Evolutionary conservation across 2,113 vertebrate species (phyloP), one percentile per base, ranked within the genome.

Genomic region (Xenopus laevis): DNA sequence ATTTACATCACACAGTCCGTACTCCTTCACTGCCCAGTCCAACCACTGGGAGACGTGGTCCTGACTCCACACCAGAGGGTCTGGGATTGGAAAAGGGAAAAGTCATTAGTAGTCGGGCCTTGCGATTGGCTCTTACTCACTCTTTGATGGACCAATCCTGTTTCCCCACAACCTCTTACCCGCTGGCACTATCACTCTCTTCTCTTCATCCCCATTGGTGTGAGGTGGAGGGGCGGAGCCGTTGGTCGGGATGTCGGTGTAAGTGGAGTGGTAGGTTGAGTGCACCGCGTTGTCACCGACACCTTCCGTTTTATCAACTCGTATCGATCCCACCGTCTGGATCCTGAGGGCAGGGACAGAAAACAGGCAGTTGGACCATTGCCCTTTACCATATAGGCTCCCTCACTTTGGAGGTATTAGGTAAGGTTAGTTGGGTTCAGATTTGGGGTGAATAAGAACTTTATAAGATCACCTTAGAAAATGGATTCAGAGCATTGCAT

Each of bases 21-120:
- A 93, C 80, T 93, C 92, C 77, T 93, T 93, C 69, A 93, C 92
- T n/a, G 93, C 93, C 93, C 93, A 94, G 80, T 93, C 92, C 80
- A 94, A 77, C 93, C 93, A 94, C 84, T 93, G 93, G 9, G 89
- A 79, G 58, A 94, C 93, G 0, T 94, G 92, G 63, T 93, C 92
- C 75, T 92, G 91, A 0, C 88, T 92, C 93, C 93, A 94, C 4
- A 91, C 90, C 80, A 92, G 84, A 0, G 91, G 91, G 65, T 91
- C 92, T 93, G 84, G 12, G 61, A 63, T 57, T 69, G 72, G 73
- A 71, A 10, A 27, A 40, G 55, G 2, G 47, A 17, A 17, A 17
- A 16, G 33, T 13, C 1, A 50, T 50, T 50, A 50, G 47, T 16
- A 50, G 12, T 4, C 47, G 6, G 13, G 13, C 46, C 46, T 47